Conservation (phyloP, 1,140 invertebrate genomes). For the Neodiprion virginianus region DNA sequence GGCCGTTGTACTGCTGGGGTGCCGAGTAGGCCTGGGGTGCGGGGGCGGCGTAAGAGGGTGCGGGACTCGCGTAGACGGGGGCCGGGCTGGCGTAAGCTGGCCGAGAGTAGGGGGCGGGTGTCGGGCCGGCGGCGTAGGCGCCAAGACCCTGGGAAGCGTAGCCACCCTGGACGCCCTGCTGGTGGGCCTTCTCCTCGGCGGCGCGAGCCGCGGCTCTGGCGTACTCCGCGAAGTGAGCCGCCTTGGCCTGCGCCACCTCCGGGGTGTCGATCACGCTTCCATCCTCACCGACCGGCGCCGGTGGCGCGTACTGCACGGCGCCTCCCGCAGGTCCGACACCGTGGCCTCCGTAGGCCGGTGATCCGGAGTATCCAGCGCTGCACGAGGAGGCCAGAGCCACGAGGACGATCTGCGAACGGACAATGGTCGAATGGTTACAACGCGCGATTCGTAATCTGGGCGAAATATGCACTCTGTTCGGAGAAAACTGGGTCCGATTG, state of each 20-base stretch:
- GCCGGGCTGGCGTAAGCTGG: conserved; percentile 22
- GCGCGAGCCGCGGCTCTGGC: conserved; percentile 54
- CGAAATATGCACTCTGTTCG: no score
- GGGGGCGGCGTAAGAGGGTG: conserved; percentile 22
- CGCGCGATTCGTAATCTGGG: no score
- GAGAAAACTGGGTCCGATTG: no score
- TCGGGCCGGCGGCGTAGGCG: conserved; percentile 23
- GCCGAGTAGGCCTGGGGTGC: conserved; percentile 32
- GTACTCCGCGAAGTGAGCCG: conserved; percentile 60
- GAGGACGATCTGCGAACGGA: conserved; percentile 42
- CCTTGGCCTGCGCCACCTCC: conserved; percentile 62
- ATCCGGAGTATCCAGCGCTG: conserved; percentile 44
- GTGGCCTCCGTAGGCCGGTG: conserved; percentile 39
- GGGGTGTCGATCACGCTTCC: conserved; percentile 62
- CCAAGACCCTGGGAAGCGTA: conserved; percentile 20
- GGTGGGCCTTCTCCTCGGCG: conserved; percentile 38
- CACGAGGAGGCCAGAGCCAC: conserved; percentile 35
- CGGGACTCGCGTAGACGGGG: conserved; percentile 18
- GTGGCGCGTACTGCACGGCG: conserved; percentile 49
- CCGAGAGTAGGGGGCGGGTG: conserved; percentile 5
- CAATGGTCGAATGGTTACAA: no score
- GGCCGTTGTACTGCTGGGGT: conserved; percentile 12
- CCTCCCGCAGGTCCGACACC: conserved; percentile 25
- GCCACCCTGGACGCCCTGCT: conserved; percentile 28
- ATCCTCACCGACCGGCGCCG: conserved; percentile 65